phyloP scores from a whole-genome alignment of 1,140 invertebrate genomes.

The Belonocnema kinseyi region DNA sequence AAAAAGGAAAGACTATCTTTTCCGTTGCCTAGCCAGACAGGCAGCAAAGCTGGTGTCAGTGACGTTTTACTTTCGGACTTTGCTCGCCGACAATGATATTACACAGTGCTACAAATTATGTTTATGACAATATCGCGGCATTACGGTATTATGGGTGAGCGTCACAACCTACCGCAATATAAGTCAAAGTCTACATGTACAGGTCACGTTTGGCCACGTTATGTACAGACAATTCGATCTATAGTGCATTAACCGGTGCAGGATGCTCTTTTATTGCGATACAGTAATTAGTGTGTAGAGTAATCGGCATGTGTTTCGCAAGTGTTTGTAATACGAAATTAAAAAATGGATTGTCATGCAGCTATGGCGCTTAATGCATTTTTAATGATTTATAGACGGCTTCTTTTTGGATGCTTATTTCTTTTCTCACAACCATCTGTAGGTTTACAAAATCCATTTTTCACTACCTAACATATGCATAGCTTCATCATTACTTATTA shows the following conservation, averaged over 20 bases:
- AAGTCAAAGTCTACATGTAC: slow-evolving; percentile 59
- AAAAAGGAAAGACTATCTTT: slow-evolving; percentile 31
- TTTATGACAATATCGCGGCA: slow-evolving; percentile 53
- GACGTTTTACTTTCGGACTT: slow-evolving; percentile 54
- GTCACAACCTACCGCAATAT: slow-evolving; percentile 63
- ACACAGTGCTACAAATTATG: slow-evolving; percentile 46
- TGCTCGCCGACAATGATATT: slow-evolving; percentile 54
- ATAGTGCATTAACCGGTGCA: neutral
- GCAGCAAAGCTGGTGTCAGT: slow-evolving; percentile 33
- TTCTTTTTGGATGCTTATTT: neutral
- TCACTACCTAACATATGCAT: neutral
- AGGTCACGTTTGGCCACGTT: slow-evolving; percentile 28
- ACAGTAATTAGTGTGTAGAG: too few species aligned
- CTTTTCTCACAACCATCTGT: neutral
- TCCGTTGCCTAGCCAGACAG: slow-evolving; percentile 34
- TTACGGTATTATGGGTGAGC: slow-evolving; percentile 42
- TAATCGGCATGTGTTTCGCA: too few species aligned
- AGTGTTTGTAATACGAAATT: too few species aligned
- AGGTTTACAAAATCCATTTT: slow-evolving; percentile 1
- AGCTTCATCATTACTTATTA: slow-evolving; percentile 8
- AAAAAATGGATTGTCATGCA: neutral
- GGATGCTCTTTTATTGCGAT: too few species aligned
- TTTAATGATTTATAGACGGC: neutral
- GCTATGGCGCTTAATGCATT: neutral
- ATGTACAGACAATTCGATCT: neutral